Evolutionary conservation across 2,888 invertebrate species (phyloP), one percentile per base, ranked within the genome.

Genomic region (Hypsopygia costalis): DNA sequence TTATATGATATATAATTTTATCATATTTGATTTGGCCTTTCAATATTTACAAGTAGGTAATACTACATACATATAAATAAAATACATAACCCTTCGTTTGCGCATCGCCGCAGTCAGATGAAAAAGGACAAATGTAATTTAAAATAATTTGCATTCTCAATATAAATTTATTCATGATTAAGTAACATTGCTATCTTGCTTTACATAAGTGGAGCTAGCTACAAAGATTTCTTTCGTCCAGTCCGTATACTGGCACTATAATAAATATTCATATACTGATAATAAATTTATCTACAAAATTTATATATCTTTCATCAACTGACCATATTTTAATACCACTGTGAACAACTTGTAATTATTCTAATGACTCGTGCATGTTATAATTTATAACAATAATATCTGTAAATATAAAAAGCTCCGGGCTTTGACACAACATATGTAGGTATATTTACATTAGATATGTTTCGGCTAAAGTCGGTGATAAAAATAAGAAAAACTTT

Each of bases 141-240:
- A 16, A 16, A 16, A 16, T 3, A 2, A 16, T 16, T 16, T n/a
- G 11, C 21, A 22, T 37, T 30, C 36, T 37, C 30, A 37, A 59
- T 71, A 64, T 54, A 76, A 72, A 78, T 79, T 79, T 78, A 78
- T 75, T 67, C 60, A 59, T 62, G 62, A 60, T 66, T 70, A 65
- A 67, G 60, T 72, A 78, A 76, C 75, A 72, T 73, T 69, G 62
- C 69, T 70, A 70, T 58, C 55, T 25, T 68, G 70, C 70, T 73
- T 67, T 62, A 66, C 58, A 58, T 51, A 58, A 49, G 59, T 49
- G 52, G 71, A 69, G 66, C 69, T 68, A 61, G 49, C 62, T 68
- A 64, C 54, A 54, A 57, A 59, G 44, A 55, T 58, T 55, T 56
- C 46, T 47, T 60, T 52, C 21, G 30, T 30, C 51, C 37, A 55